Evolutionary conservation across 2,797 vertebrate genomes (phyloP).

Genomic region (Lycodopsis pacificus): DNA sequence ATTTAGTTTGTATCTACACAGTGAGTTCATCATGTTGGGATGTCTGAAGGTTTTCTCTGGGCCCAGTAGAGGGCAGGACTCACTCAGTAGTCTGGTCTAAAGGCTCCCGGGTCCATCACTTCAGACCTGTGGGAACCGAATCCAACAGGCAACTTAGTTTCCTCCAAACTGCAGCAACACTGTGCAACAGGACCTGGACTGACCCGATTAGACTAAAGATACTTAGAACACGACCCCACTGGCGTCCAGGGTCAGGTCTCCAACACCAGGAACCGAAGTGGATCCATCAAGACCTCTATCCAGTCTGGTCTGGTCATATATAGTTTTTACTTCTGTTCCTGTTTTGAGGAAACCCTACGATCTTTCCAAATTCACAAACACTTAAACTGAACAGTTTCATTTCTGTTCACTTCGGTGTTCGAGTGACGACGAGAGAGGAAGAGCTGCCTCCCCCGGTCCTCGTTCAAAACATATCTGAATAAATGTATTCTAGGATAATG

Average conservation of each 20-base stretch:
- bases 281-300: neutral
- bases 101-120: too few relatives aligned
- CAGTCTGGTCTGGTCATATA: neutral
- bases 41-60: neutral
- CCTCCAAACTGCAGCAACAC: neutral
- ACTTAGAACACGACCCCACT: neutral
- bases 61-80: conserved; percentile 15
- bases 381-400: too few relatives aligned
- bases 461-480: neutral
- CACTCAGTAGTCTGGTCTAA: neutral
- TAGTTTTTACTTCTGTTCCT: too few relatives aligned
- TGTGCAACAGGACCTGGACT: neutral
- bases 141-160: neutral
- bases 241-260: neutral
- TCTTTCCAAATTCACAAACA: too few relatives aligned
- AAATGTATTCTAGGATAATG: neutral
- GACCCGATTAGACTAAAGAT: neutral
- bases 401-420: too few relatives aligned
- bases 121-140: neutral
- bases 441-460: neutral
- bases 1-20: neutral
- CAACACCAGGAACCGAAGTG: neutral
- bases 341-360: too few relatives aligned
- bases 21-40: neutral
- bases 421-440: too few relatives aligned